Evolutionary conservation across 1,140 invertebrate species (phyloP), one percentile per base, ranked within the genome.

Genomic region (Schlechtendalia chinensis): DNA sequence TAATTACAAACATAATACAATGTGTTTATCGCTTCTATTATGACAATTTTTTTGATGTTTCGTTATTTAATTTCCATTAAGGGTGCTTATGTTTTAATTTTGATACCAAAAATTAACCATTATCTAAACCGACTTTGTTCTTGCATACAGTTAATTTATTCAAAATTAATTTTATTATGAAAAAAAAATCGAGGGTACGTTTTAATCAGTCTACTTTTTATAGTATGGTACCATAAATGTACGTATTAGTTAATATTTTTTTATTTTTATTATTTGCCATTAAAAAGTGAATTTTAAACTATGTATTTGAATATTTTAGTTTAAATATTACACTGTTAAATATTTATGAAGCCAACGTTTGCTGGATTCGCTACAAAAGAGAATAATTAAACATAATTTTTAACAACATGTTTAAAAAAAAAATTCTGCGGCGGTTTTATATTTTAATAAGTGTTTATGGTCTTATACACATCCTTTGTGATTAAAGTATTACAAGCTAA

Each of bases 281-380:
- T 69, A 50, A 50, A 69, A 69, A 16, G 24, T 50, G 45, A 47
- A 69, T 69, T 50, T 50, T 50, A 69, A 50, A 47, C 45, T 47
- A 50, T 17, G 27, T 27, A 69, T 50, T 27, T 69, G 67, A 69
- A 69, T 69, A 50, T 69, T 69, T 45, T 50, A 69, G 22, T 24
- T 16, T 17, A 50, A 50, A 50, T 50, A 69, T 69, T 50, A 69
- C 22, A 17, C n/a, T 50, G 39, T 69, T 69, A 47, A n/a, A 69
- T 69, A 69, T 69, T 69, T 69, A 69, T 69, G 67, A 69, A 50
- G 67, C 16, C 6, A n/a, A 50, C 67, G 16, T 47, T 69, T 50
- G 16, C 45, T 69, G 45, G 50, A 69, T 69, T 47, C 45, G 8
- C 24, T 50, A 10, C 39, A 12, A 50, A 69, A 69, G 61, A 16